Conservation (phyloP, 2,888 invertebrate species). For the Sthenelais limicola region DNA sequence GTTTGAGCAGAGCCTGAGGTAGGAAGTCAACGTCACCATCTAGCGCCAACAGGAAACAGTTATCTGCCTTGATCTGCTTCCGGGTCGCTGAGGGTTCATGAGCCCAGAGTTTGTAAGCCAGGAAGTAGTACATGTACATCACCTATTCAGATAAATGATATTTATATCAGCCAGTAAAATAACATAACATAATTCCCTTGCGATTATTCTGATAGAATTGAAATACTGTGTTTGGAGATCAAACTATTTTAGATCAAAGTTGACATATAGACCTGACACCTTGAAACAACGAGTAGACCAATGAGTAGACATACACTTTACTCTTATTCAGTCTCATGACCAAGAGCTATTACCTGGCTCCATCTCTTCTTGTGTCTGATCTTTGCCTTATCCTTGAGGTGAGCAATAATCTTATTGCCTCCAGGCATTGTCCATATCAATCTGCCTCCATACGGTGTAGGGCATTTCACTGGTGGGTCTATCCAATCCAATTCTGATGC, state of each 20-base stretch:
- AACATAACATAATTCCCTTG: neutral
- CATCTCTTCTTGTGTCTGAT: slow-evolving; percentile 92
- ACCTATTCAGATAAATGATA: slow-evolving; percentile 10
- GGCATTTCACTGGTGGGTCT: slow-evolving; percentile 76
- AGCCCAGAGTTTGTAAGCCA: slow-evolving; percentile 92
- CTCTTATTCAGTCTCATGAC: no score
- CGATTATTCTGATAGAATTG: neutral
- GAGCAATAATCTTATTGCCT: slow-evolving; percentile 86
- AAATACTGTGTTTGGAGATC: neutral
- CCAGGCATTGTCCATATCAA: slow-evolving; percentile 89
- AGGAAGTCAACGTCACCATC: slow-evolving; percentile 99
- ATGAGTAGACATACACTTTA: no score
- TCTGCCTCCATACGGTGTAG: slow-evolving; percentile 90
- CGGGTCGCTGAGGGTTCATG: slow-evolving; percentile 46
- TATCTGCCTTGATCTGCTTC: slow-evolving; percentile 80
- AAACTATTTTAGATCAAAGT: neutral
- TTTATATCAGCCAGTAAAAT: neutral
- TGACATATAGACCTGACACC: neutral
- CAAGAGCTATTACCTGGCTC: slow-evolving; percentile 83
- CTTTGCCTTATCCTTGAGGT: slow-evolving; percentile 90
- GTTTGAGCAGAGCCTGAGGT: slow-evolving; percentile 92
- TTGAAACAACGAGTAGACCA: no score
- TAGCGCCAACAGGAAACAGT: slow-evolving; percentile 93
- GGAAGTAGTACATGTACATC: slow-evolving; percentile 99
- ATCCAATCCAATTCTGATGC: no score